Evolutionary conservation across 2,888 invertebrate species (phyloP).

Genomic region (Phyllotreta cruciferae): DNA sequence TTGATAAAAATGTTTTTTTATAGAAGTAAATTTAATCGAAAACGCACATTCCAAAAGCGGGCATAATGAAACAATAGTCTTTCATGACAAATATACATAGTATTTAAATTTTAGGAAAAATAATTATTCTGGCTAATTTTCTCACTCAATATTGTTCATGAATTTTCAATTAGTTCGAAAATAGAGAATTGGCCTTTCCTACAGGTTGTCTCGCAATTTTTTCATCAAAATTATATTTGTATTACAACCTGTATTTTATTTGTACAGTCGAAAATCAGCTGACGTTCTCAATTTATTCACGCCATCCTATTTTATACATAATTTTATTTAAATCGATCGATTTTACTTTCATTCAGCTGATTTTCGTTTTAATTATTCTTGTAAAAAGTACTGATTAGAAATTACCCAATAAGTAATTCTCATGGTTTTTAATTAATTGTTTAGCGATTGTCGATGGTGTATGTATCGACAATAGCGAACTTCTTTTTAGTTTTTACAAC

Average conservation of each 20-base stretch:
- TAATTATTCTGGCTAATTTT: conserved; percentile 1
- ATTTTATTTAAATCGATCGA: conserved; percentile 36
- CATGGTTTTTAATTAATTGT: too few species aligned
- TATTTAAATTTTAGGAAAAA: conserved; percentile 33
- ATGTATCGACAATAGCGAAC: conserved; percentile 36
- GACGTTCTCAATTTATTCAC: conserved; percentile 39
- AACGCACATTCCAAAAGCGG: conserved; percentile 43
- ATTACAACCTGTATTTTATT: conserved; percentile 18
- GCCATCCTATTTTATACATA: conserved; percentile 18
- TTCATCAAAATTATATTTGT: too few species aligned
- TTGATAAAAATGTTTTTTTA: conserved; percentile 39
- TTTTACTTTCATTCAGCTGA: conserved; percentile 39
- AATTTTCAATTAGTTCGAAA: too few species aligned
- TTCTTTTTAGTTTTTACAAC: conserved; percentile 41
- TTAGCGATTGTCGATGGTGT: conserved; percentile 31
- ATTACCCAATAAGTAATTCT: conserved; percentile 11
- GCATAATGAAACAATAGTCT: conserved; percentile 41
- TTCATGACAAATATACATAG: conserved; percentile 42
- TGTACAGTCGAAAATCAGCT: conserved; percentile 44
- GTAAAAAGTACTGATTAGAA: conserved; percentile 61
- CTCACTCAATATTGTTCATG: not conserved
- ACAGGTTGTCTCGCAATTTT: not conserved
- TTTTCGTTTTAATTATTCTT: conserved; percentile 43
- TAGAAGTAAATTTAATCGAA: conserved; percentile 8
- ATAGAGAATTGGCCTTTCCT: not conserved